Conservation (phyloP, 2,113 vertebrate species). For the Shinisaurus crocodilurus region DNA sequence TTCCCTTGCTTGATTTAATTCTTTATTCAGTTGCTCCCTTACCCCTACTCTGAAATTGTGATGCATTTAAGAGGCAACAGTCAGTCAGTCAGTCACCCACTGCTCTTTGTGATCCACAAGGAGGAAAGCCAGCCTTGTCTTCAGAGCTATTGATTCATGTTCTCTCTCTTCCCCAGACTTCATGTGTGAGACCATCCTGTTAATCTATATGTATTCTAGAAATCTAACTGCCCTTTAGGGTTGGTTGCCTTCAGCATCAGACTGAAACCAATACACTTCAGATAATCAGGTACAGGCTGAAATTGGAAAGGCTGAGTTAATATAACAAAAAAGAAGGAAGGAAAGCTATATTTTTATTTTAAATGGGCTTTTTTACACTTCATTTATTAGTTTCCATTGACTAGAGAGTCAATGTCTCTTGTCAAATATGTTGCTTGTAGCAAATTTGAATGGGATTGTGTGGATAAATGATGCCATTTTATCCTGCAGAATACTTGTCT, state of each 20-base stretch:
- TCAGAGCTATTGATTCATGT: slow-evolving; percentile 3
- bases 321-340: background rate
- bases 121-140: background rate
- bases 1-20: background rate
- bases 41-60: background rate
- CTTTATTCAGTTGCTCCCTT: background rate
- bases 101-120: background rate
- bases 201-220: slow-evolving; percentile 26
- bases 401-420: slow-evolving; percentile 6
- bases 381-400: slow-evolving; percentile 13
- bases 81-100: background rate
- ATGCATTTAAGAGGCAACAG: background rate
- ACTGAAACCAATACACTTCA: slow-evolving; percentile 22
- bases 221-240: slow-evolving; percentile 32
- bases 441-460: background rate
- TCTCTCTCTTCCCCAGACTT: background rate
- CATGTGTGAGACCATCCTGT: background rate
- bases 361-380: slow-evolving; percentile 2
- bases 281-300: background rate
- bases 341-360: slow-evolving; percentile 2
- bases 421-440: background rate
- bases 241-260: slow-evolving; percentile 25
- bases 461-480: slow-evolving; percentile 8
- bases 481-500: background rate
- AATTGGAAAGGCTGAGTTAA: slow-evolving; percentile 1